Percentiles rank a stretch among this genome's conserved stretches.
Evolutionary conservation across 2,888 invertebrate genomes (phyloP).

Genomic region (Marronus borbonicus): DNA sequence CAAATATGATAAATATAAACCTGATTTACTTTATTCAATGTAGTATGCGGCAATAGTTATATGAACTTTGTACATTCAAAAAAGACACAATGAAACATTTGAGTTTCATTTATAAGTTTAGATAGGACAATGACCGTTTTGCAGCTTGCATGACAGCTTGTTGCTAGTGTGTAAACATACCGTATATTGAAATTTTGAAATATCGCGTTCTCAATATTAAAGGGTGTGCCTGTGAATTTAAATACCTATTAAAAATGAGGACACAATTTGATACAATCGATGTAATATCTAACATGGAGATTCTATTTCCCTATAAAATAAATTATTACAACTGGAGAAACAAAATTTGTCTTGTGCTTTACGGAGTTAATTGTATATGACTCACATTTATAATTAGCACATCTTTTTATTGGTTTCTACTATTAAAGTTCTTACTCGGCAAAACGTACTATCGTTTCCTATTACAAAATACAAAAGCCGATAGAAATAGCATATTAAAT

Average conservation of each 20-base stretch:
- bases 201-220: constrained; percentile 3
- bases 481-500: not conserved
- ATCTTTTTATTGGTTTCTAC: constrained; percentile 20
- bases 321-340: not conserved
- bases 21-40: constrained; percentile 1
- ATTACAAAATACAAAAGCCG: not conserved
- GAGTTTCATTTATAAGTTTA: constrained; percentile 50
- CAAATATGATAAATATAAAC: constrained; percentile 25
- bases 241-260: not conserved
- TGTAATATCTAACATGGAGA: too few species aligned
- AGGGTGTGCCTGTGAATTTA: not conserved
- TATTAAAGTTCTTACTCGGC: not conserved
- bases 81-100: constrained; percentile 46
- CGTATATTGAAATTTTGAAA: constrained; percentile 13
- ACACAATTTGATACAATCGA: not conserved
- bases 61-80: constrained; percentile 50
- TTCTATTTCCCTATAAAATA: not conserved
- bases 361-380: constrained; percentile 18
- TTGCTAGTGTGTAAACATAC: constrained; percentile 29
- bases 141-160: constrained; percentile 44
- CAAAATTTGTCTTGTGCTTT: not conserved
- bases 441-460: not conserved
- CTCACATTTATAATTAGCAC: constrained; percentile 44
- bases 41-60: not conserved
- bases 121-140: constrained; percentile 51